Evolutionary conservation across 2,888 invertebrate species (phyloP), one percentile per base, ranked within the genome.

Genomic region (Drosophila flavopinicola): DNA sequence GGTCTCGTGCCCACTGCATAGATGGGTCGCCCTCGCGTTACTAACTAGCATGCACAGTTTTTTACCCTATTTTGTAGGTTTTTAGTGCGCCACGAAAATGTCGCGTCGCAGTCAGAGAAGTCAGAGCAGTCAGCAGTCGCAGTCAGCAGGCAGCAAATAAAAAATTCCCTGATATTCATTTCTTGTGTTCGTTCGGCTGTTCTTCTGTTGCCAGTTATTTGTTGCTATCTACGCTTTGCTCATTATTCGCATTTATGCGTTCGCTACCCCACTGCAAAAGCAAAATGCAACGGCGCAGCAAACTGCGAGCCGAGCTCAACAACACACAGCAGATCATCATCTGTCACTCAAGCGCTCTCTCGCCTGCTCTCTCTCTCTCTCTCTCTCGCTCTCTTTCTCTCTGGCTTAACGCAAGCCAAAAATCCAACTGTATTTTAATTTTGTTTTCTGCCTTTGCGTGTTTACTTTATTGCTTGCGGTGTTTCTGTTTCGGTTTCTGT

Each of bases 51-150:
- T 76, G 66, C 85, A 63, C 76, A 58, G 49, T 70, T 87, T 67
- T 87, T 78, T 83, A 83, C 87, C 87, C 82, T 82, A 82, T 82
- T 82, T 87, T 85, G 83, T 83, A 82, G 82, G 85, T 82, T 82
- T 73, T 72, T 78, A 49, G 66, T 77, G 61, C 72, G 60, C 45
- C 41, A 48, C 64, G 53, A 56, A 64, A 30, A 64, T 63, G 57
- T 52, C 65, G 78, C 72, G 67, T 66, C 68, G 72, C 73, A 57
- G 67, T 51, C 71, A 37, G n/a, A n/a, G n/a, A n/a, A n/a, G n/a
- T n/a, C n/a, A n/a, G n/a, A n/a, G 44, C 39, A 41, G 32, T 30
- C 52, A 30, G 29, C 49, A 44, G 68, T 67, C 69, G 59, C 71
- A 59, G 63, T 41, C 58, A 49, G 49, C 33, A 45, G 41, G 29